Conservation (phyloP, 2,888 invertebrate genomes). For the Tipula vernalis region DNA sequence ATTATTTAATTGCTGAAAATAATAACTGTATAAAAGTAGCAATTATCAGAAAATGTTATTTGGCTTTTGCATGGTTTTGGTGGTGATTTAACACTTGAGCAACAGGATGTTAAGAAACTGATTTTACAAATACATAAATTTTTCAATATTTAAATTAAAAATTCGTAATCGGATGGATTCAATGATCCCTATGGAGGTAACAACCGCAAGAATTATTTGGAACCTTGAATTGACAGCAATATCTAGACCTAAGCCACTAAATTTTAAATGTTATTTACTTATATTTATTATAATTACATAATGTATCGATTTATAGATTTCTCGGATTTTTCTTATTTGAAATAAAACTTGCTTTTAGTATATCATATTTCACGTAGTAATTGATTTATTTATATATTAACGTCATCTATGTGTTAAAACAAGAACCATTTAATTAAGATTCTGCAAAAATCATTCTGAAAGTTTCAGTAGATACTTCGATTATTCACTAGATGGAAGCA, state of each 20-base stretch:
- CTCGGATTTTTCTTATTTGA: too few species aligned
- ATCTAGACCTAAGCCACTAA: conserved; percentile 13
- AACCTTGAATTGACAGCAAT: conserved; percentile 14
- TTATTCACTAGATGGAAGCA: too few species aligned
- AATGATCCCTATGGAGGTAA: conserved; percentile 18
- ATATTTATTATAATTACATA: conserved; percentile 54
- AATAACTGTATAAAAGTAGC: background rate
- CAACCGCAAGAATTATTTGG: background rate
- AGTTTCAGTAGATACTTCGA: too few species aligned
- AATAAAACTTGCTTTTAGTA: conserved; percentile 14
- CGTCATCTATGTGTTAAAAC: too few species aligned
- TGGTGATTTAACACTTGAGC: background rate
- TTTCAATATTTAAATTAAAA: background rate
- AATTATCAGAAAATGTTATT: background rate
- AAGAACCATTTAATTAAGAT: too few species aligned
- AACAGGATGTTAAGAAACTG: background rate
- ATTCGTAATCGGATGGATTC: conserved; percentile 81
- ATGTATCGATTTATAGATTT: background rate
- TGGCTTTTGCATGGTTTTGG: background rate
- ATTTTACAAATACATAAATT: background rate
- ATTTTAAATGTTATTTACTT: background rate
- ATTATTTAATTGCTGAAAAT: background rate
- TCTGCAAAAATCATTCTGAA: too few species aligned
- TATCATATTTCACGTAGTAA: conserved; percentile 24
- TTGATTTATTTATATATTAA: too few species aligned